Conservation (phyloP, 2,113 vertebrate species). For the Plectropomus leopardus region DNA sequence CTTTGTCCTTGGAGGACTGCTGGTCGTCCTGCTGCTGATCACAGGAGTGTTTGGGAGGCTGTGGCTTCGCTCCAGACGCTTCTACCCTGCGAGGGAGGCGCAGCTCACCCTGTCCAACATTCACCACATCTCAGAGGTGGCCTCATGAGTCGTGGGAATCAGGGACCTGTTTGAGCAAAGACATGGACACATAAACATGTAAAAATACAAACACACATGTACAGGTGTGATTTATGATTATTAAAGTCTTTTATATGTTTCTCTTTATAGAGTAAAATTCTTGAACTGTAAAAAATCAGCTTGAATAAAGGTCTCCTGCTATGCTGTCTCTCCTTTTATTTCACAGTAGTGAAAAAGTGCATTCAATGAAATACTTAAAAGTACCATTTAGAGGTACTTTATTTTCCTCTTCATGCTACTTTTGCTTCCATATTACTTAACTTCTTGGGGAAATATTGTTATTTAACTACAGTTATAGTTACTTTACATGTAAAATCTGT, state of each 20-base stretch:
- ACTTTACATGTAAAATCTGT: too few relatives aligned
- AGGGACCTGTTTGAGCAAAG: background rate
- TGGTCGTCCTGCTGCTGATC: constrained; percentile 81
- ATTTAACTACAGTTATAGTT: background rate
- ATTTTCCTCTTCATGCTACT: background rate
- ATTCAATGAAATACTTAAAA: background rate
- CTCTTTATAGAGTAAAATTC: background rate
- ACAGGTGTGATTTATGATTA: constrained; percentile 27
- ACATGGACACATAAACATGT: constrained; percentile 36
- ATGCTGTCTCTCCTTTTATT: background rate
- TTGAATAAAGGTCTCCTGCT: constrained; percentile 51
- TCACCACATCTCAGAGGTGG: constrained; percentile 84
- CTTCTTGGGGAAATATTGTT: background rate
- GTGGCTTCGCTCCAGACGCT: constrained; percentile 82
- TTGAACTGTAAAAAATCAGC: constrained; percentile 35
- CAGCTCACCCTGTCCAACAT: constrained; percentile 86
- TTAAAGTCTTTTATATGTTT: constrained; percentile 1
- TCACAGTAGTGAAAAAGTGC: background rate
- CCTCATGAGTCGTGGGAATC: constrained; percentile 72
- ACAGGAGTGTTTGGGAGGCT: constrained; percentile 82
- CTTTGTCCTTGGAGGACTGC: constrained; percentile 78
- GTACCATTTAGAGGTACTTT: background rate
- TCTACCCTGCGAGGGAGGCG: constrained; percentile 80
- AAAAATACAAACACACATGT: constrained; percentile 10
- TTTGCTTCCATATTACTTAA: background rate